These are phyloP conservation scores for Rhynchomys soricoides DNA, from an alignment of 2,113 vertebrate genomes.

Conservation along the genomic window DNA sequence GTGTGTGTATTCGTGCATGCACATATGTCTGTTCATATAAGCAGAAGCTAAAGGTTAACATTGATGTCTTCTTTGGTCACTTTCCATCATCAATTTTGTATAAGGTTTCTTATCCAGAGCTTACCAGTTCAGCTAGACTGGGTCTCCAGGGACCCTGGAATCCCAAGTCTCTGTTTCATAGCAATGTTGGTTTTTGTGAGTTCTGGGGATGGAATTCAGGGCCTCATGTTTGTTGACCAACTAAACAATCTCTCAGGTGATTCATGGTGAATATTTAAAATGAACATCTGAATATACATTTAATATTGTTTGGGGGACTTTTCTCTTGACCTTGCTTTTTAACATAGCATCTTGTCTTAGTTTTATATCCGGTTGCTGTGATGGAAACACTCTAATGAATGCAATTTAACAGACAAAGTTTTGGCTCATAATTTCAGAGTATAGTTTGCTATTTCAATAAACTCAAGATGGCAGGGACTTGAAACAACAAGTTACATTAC, in stretches of 20 bases:
- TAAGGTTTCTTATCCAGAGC: neutral
- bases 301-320: neutral
- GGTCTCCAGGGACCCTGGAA: neutral
- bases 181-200: neutral
- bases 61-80: neutral
- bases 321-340: neutral
- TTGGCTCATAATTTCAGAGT: neutral
- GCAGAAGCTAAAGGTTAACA: neutral
- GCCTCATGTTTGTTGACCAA: neutral
- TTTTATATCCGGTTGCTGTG: neutral
- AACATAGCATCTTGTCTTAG: neutral
- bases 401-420: neutral
- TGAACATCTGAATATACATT: neutral
- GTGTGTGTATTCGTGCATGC: accelerated
- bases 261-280: neutral
- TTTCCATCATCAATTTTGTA: neutral
- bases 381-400: neutral
- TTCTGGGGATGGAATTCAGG: neutral
- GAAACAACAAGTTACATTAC: neutral
- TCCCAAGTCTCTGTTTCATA: neutral
- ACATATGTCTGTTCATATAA: neutral
- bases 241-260: neutral
- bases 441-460: neutral
- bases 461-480: neutral
- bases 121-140: neutral